Evolutionary conservation across 2,113 vertebrate genomes (phyloP), one percentile per base, ranked within the genome.

Genomic region (Murina feae): DNA sequence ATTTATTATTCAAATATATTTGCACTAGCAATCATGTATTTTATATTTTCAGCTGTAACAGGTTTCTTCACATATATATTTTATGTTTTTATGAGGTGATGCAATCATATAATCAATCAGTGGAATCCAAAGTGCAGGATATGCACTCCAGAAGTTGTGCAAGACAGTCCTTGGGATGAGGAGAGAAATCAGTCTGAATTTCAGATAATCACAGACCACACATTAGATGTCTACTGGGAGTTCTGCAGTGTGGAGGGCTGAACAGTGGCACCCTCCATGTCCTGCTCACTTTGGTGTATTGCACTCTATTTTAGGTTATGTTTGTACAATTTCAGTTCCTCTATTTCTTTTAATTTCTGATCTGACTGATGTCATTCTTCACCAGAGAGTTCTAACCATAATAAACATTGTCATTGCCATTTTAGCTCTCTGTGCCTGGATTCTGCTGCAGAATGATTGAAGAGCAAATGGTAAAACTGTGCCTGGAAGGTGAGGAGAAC

Each of bases 221-320:
- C 2, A 1, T 7, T 7, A 3, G 5, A 10, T 42, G 21, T 10
- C 35, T 35, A 2, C 3, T 5, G 7, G 13, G 4, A n/a, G 25
- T 12, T 53, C n/a, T 30, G 37, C n/a, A 71, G 25, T 3, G 5
- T 0, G 23, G 4, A 28, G 60, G 44, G 32, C 1, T 32, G 18
- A 81, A 37, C 17, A 28, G 23, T 4, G 14, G 13, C 7, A 35
- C 39, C 28, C 4, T 49, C 5, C 0, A 21, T 16, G 0, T 3
- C 13, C 68, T 85, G 51, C 8, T 60, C 58, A 68, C 20, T 51
- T 42, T 39, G 18, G 6, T 16, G 12, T 9, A n/a, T 5, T 35
- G 14, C 14, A 75, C 30, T 16, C 37, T 28, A 28, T 86, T 60
- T 58, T 51, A 76, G 9, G 32, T 39, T 25, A 39, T 71, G 21